Percentiles rank a stretch among this genome's conserved stretches.
Conservation (phyloP, 2,113 vertebrate species). For the Phodopus roborovskii region DNA sequence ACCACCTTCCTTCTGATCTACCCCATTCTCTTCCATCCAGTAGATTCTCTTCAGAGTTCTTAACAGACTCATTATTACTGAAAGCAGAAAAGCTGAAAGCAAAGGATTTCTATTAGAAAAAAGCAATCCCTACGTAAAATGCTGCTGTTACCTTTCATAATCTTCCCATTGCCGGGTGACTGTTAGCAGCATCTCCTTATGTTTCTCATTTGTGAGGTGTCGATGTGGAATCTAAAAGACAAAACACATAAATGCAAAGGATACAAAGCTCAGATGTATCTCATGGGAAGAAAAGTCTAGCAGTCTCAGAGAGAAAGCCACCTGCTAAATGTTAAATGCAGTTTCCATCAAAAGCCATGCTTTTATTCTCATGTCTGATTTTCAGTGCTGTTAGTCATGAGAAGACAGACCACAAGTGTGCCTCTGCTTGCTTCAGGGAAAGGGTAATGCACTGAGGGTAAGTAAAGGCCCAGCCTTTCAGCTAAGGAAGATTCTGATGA, state of each 20-base stretch:
- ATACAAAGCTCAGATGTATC: accelerated
- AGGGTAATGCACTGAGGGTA: neutral
- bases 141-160: slow-evolving; percentile 83
- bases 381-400: neutral
- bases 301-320: neutral
- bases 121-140: neutral
- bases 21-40: neutral
- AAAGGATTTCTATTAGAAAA: neutral
- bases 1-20: neutral
- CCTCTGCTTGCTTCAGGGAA: slow-evolving; percentile 45
- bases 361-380: slow-evolving; percentile 62
- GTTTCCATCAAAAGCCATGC: slow-evolving; percentile 49
- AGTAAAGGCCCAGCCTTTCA: slow-evolving; percentile 32
- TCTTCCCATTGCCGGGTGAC: slow-evolving; percentile 66
- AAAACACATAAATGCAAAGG: neutral
- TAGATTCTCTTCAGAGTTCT: neutral
- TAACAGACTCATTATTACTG: neutral
- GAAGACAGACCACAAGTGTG: neutral
- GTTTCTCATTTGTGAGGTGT: slow-evolving; percentile 35
- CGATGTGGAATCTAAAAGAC: slow-evolving; percentile 74
- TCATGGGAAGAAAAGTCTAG: neutral
- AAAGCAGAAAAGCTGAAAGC: neutral
- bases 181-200: neutral
- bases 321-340: slow-evolving; percentile 34
- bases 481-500: neutral